phyloP scores from a whole-genome alignment of 2,888 invertebrate species.

The Diarsia dahlii region DNA sequence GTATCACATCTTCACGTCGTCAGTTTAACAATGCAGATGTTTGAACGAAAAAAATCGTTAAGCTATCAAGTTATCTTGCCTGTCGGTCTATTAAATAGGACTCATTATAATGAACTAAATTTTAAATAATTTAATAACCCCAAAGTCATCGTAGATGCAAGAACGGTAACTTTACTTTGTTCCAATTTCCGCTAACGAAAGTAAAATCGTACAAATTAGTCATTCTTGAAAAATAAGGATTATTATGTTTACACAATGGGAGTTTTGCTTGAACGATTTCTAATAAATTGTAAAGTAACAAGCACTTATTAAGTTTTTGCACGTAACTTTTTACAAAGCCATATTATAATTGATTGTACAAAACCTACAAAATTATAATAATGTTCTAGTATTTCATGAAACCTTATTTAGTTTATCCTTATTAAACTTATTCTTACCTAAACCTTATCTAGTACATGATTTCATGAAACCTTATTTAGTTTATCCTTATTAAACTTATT shows the following conservation, averaged over 20 bases:
- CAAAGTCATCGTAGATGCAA: not conserved
- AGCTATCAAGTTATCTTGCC: not conserved
- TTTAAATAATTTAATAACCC: not conserved
- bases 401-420: not conserved
- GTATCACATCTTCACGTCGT: not conserved
- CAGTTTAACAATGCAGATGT: not conserved
- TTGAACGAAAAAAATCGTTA: not conserved
- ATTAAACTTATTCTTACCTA: too few relatives aligned
- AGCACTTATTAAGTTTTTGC: slow-evolving; percentile 19
- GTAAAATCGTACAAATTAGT: not conserved
- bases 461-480: slow-evolving; percentile 16
- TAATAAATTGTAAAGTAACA: slow-evolving; percentile 1
- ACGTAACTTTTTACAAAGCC: not conserved
- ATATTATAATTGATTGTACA: slow-evolving; percentile 3
- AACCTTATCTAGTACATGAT: too few relatives aligned
- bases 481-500: too few relatives aligned
- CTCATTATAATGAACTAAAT: not conserved
- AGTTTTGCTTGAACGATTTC: slow-evolving; percentile 45
- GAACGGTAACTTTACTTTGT: not conserved
- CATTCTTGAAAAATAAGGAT: not conserved
- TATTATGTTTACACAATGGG: slow-evolving; percentile 24
- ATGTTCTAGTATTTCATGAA: slow-evolving; percentile 5
- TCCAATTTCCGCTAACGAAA: not conserved
- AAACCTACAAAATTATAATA: slow-evolving; percentile 1
- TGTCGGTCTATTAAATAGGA: not conserved